Percentiles rank a stretch among this genome's conserved stretches.
phyloP scores from a whole-genome alignment of 1,140 invertebrate genomes.

The Akabosia matsudoensis region DNA sequence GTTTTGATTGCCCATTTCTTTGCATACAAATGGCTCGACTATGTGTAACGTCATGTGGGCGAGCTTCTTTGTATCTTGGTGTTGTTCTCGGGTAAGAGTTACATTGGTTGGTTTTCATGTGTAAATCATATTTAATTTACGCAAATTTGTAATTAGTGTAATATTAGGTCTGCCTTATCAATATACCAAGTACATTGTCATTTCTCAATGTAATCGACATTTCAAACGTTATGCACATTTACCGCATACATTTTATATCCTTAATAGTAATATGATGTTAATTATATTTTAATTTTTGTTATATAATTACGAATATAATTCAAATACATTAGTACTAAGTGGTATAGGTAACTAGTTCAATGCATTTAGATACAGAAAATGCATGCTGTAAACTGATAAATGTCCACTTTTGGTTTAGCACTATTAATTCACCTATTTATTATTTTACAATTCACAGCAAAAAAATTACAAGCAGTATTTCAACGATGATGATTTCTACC shows the following conservation, averaged over 20 bases:
- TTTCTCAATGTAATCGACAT: too few species aligned
- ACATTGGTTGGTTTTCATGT: constrained; percentile 11
- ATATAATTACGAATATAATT: not conserved
- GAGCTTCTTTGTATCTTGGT: constrained; percentile 18
- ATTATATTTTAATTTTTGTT: too few species aligned
- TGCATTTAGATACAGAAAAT: constrained; percentile 14
- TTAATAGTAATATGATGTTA: too few species aligned
- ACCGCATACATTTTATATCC: not conserved
- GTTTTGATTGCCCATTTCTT: constrained; percentile 42
- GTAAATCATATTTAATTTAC: not conserved
- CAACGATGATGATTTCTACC: too few species aligned
- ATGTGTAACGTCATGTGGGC: constrained; percentile 5
- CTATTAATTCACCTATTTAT: not conserved
- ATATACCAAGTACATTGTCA: too few species aligned
- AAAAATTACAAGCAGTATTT: too few species aligned
- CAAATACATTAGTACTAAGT: not conserved
- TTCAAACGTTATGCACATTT: too few species aligned
- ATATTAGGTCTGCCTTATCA: too few species aligned
- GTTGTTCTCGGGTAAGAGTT: constrained; percentile 16
- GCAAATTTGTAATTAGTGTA: not conserved
- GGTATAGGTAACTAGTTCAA: constrained; percentile 16
- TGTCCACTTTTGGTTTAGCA: not conserved
- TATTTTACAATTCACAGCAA: too few species aligned
- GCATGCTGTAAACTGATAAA: not conserved
- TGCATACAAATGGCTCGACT: constrained; percentile 35